These are phyloP conservation scores for Rattus rattus DNA, from an alignment of 2,113 vertebrate genomes.

Conservation along the genomic window DNA sequence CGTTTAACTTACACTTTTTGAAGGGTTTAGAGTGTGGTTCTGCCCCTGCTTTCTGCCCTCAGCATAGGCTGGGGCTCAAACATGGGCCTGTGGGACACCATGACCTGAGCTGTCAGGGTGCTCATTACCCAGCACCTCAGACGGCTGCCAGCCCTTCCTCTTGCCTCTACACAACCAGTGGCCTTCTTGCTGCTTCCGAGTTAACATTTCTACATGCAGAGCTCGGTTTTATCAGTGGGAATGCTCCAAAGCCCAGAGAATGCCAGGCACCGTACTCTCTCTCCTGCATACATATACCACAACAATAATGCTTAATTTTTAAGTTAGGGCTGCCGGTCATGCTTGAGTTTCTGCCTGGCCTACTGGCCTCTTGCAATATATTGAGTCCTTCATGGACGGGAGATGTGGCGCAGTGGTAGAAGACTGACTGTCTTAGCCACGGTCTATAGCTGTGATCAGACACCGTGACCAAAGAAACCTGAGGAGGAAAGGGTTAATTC, in stretches of 20 bases:
- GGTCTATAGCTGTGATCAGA: background rate
- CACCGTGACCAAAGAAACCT: background rate
- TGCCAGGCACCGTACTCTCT: too few relatives aligned
- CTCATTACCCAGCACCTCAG: fast-evolving
- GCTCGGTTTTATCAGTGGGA: background rate
- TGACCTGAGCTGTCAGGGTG: fast-evolving
- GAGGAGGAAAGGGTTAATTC: background rate
- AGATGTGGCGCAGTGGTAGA: background rate
- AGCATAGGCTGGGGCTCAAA: fast-evolving
- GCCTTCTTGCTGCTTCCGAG: fast-evolving
- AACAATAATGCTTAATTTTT: background rate
- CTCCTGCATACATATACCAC: background rate
- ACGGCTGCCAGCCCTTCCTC: fast-evolving
- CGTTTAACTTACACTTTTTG: background rate
- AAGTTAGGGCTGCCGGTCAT: background rate
- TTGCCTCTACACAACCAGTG: fast-evolving
- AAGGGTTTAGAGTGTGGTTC: background rate
- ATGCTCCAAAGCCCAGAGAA: too few relatives aligned
- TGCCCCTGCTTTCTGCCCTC: too few relatives aligned
- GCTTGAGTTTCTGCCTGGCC: background rate
- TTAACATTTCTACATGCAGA: too few relatives aligned
- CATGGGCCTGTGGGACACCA: fast-evolving
- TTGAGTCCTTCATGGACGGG: too few relatives aligned
- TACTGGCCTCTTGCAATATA: background rate
- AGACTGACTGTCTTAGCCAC: background rate